Base-by-base conservation (phyloP, 2,888 invertebrate species). In the Tridacna gigas region DNA sequence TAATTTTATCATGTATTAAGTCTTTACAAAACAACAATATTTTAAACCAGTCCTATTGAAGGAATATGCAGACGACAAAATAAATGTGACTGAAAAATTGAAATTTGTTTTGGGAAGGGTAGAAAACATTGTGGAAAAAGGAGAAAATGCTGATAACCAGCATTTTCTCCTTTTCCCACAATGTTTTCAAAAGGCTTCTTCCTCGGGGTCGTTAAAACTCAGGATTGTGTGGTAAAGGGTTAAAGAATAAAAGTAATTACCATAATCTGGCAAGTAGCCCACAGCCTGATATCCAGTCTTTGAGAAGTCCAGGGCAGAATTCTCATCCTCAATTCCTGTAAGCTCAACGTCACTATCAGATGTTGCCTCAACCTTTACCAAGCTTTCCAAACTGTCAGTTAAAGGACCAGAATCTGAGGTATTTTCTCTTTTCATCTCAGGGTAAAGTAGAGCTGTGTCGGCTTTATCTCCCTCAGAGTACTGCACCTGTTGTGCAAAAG, bases 331-430 rank as follows among this genome's bases (percentile, higher is more conserved):
- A 9, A 71, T 51, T 18, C 71, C 51, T 12, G 71, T 71, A 25
- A 71, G 71, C 22, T 71, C 71, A 22, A 71, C 20, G 48, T 71
- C 71, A 71, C 71, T 71, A 51, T 71, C 71, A 4, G 22, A 22
- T 20, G 63, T 25, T 1, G 25, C 63, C 12, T 63, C 63, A 25
- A 63, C 22, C 63, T 63, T 63, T 4, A 63, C 26, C 15, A 22
- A 63, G 15, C 4, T 26, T n/a, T 26, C 47, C 2, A 15, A 20
- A 13, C 25, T 37, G 20, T 5, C 18, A 25, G n/a, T 12, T 12
- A 25, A 25, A n/a, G 20, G 13, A 15, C 47, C 69, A 9, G 69
- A 13, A 1, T 63, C 28, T 0, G 28, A 25, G 13, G 5, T 12
- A 45, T 71, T 47, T 26, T 47, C 22, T 69, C 13, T 47, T n/a